Percentiles rank a stretch among this genome's conserved stretches.
Evolutionary conservation across 37 sponge, comb jelly and placozoan species (phyloP).

Genomic region (Halichondria panicea): DNA sequence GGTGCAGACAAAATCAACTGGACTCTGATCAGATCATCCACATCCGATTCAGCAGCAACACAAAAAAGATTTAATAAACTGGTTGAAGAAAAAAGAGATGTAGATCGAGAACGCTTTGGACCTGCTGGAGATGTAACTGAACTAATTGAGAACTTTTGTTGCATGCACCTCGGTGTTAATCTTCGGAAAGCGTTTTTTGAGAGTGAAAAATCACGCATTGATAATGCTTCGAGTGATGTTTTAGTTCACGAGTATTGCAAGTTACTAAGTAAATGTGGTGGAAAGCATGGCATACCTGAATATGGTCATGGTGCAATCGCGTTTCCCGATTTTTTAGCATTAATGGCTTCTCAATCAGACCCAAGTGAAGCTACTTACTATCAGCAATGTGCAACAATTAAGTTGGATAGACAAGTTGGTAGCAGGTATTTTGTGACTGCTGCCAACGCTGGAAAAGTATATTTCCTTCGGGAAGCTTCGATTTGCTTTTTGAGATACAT

Average conservation of each 20-base stretch:
- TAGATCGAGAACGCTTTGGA: slow-evolving; percentile 19
- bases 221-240: slow-evolving; percentile 13
- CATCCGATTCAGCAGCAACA: slow-evolving; percentile 37
- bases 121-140: slow-evolving; percentile 28
- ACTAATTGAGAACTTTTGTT: slow-evolving; percentile 57
- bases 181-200: slow-evolving; percentile 57
- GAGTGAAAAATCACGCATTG: neutral
- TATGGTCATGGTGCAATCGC: slow-evolving; percentile 28
- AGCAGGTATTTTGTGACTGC: slow-evolving; percentile 53
- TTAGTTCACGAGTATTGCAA: slow-evolving; percentile 44
- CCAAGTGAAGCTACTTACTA: slow-evolving; percentile 21
- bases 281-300: slow-evolving; percentile 25
- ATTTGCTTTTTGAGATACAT: slow-evolving; percentile 16
- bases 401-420: slow-evolving; percentile 37
- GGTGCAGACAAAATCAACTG: slow-evolving; percentile 47
- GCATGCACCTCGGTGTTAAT: slow-evolving; percentile 63
- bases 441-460: slow-evolving; percentile 35
- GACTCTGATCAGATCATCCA: slow-evolving; percentile 25
- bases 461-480: slow-evolving; percentile 37
- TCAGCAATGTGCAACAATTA: slow-evolving; percentile 17
- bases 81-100: slow-evolving; percentile 20
- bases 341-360: neutral
- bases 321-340: slow-evolving; percentile 37
- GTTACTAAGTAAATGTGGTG: slow-evolving; percentile 20
- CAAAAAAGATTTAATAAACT: slow-evolving; percentile 38